Conservation (phyloP, 2,888 invertebrate genomes). For the Agelastica alni region DNA sequence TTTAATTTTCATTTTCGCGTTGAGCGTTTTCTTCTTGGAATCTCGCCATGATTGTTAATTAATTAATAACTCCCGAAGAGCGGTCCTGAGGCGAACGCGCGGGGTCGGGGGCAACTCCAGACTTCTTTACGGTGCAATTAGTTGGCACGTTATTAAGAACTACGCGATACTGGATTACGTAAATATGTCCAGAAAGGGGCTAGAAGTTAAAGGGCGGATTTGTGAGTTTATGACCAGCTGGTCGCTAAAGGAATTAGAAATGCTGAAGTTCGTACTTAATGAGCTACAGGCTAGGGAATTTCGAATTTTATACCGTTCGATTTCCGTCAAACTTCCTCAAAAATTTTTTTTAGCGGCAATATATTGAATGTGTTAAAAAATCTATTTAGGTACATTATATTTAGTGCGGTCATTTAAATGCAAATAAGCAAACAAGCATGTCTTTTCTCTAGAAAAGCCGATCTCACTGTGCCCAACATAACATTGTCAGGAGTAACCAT, state of each 20-base stretch:
- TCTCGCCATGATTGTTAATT: conserved; percentile 57
- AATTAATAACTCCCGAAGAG: conserved; percentile 54
- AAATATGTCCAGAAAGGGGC: conserved; percentile 55
- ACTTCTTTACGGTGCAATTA: conserved; percentile 57
- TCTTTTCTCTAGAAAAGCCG: too few relatives aligned
- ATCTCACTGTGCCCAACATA: too few relatives aligned
- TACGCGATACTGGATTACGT: conserved; percentile 49
- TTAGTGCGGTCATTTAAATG: too few relatives aligned
- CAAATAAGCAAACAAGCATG: too few relatives aligned
- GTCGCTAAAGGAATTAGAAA: neutral
- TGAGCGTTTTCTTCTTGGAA: conserved; percentile 49
- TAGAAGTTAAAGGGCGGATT: neutral
- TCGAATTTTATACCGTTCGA: too few relatives aligned
- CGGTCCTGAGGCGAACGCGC: conserved; percentile 9
- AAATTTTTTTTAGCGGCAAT: too few relatives aligned
- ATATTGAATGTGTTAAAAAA: too few relatives aligned
- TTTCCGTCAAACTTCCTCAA: too few relatives aligned
- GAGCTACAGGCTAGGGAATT: too few relatives aligned
- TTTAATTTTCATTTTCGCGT: conserved; percentile 54
- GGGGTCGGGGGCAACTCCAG: conserved; percentile 12
- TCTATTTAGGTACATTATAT: too few relatives aligned
- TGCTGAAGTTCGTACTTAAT: neutral
- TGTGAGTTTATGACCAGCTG: conserved; percentile 26
- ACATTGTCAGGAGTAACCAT: too few relatives aligned
- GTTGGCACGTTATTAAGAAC: conserved; percentile 56